Evolutionary conservation across 2,888 invertebrate species (phyloP).

Genomic region (Drosophila leonis): DNA sequence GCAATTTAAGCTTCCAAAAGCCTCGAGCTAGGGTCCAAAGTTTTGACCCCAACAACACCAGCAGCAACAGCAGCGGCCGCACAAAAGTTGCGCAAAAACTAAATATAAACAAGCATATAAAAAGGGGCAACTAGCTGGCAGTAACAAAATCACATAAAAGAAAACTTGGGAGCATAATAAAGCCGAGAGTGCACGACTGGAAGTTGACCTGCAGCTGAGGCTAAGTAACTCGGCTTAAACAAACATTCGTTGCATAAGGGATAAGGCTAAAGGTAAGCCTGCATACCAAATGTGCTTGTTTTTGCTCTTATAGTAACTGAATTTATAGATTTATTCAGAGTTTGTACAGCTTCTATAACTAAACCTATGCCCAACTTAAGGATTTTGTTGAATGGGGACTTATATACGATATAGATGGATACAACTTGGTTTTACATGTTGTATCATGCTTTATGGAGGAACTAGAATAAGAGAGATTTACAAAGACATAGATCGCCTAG

Average conservation of each 20-base stretch:
- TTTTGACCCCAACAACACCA: slow-evolving; percentile 31
- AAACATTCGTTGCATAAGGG: not conserved
- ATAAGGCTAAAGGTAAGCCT: slow-evolving; percentile 3
- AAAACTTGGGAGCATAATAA: slow-evolving; percentile 19
- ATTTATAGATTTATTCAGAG: not conserved
- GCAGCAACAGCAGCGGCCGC: slow-evolving; percentile 39
- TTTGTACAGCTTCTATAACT: not conserved
- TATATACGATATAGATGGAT: not conserved
- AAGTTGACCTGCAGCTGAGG: slow-evolving; percentile 22
- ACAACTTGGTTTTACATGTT: too few relatives aligned
- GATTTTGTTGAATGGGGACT: not conserved
- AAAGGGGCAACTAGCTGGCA: slow-evolving; percentile 22
- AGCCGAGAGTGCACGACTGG: slow-evolving; percentile 22
- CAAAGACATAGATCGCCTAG: too few relatives aligned
- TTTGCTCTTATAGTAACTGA: not conserved
- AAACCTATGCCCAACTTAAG: not conserved
- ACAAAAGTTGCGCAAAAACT: slow-evolving; percentile 62
- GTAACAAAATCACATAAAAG: slow-evolving; percentile 27
- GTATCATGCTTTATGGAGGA: too few relatives aligned
- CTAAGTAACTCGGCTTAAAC: not conserved
- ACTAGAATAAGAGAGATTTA: too few relatives aligned
- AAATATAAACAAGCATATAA: slow-evolving; percentile 34
- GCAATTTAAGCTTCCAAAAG: slow-evolving; percentile 43
- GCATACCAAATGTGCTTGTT: not conserved
- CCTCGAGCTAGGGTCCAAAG: slow-evolving; percentile 19